Conservation (phyloP, 2,797 vertebrate genomes). For the Pseudochromis fuscus region DNA sequence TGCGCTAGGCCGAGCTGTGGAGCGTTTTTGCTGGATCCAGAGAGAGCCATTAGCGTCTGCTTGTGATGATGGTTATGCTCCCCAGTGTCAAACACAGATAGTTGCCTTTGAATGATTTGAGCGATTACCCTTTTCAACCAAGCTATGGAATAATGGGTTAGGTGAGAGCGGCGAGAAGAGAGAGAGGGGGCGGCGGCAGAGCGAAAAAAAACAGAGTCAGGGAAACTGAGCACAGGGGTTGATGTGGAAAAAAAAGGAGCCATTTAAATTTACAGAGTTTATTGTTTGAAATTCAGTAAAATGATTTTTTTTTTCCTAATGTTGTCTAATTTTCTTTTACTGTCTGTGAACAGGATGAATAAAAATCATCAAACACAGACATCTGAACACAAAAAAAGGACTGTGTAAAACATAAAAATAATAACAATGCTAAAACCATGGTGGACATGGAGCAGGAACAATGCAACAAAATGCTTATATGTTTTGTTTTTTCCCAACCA, state of each 20-base stretch:
- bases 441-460: too few species aligned
- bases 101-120: slow-evolving; percentile 84
- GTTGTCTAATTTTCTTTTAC: background rate
- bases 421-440: too few species aligned
- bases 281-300: slow-evolving; percentile 24
- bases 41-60: slow-evolving; percentile 85
- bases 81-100: slow-evolving; percentile 83
- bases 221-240: slow-evolving; percentile 14
- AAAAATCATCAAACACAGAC: background rate
- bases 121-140: slow-evolving; percentile 80
- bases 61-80: slow-evolving; percentile 84
- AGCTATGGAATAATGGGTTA: slow-evolving; percentile 74
- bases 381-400: background rate
- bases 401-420: background rate
- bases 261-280: slow-evolving; percentile 35
- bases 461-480: background rate
- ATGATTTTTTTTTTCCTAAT: background rate
- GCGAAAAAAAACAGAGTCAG: slow-evolving; percentile 23
- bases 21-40: slow-evolving; percentile 80
- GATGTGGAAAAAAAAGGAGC: slow-evolving; percentile 36
- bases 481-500: background rate
- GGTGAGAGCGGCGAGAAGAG: slow-evolving; percentile 55
- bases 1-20: slow-evolving; percentile 67
- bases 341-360: background rate
- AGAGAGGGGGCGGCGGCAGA: slow-evolving; percentile 20